Percentiles rank a stretch among this genome's conserved stretches.
These are phyloP conservation scores for Muricea muricata DNA, from an alignment of 92 coral and sea anemone genomes.

Conservation along the genomic window DNA sequence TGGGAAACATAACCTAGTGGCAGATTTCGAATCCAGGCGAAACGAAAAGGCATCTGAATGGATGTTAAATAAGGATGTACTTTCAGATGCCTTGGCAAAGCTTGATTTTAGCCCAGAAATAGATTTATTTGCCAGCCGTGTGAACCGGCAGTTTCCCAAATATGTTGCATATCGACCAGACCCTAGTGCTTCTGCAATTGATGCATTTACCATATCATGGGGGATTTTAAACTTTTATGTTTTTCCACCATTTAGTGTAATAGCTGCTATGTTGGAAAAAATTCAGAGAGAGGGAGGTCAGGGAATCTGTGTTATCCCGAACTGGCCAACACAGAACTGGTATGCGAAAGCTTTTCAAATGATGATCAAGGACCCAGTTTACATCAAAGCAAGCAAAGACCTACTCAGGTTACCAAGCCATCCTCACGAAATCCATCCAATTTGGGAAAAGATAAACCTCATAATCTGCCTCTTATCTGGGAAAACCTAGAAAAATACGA, in stretches of 20 bases:
- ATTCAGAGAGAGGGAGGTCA: not conserved
- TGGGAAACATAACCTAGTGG: not conserved
- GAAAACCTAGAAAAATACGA: too few relatives aligned
- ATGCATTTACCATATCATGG: not conserved
- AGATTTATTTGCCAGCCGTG: constrained; percentile 41
- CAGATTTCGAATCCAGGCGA: not conserved
- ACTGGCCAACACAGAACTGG: not conserved
- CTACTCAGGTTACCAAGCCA: not conserved
- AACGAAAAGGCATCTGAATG: not conserved
- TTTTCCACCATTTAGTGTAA: not conserved
- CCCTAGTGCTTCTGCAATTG: not conserved
- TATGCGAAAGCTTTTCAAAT: not conserved
- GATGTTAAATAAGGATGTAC: not conserved
- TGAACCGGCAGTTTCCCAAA: constrained; percentile 40
- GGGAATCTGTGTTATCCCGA: too few relatives aligned
- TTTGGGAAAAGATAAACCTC: too few relatives aligned
- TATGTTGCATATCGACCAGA: constrained; percentile 7
- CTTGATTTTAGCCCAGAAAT: constrained; percentile 28
- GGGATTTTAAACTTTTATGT: not conserved
- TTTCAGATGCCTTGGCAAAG: not conserved
- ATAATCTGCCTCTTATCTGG: too few relatives aligned
- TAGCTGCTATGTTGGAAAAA: not conserved
- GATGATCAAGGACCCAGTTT: not conserved
- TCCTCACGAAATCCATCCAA: too few relatives aligned
- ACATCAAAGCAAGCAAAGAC: not conserved